Evolutionary conservation across 2,113 vertebrate species (phyloP), one percentile per base, ranked within the genome.

Genomic region (Anolis carolinensis): DNA sequence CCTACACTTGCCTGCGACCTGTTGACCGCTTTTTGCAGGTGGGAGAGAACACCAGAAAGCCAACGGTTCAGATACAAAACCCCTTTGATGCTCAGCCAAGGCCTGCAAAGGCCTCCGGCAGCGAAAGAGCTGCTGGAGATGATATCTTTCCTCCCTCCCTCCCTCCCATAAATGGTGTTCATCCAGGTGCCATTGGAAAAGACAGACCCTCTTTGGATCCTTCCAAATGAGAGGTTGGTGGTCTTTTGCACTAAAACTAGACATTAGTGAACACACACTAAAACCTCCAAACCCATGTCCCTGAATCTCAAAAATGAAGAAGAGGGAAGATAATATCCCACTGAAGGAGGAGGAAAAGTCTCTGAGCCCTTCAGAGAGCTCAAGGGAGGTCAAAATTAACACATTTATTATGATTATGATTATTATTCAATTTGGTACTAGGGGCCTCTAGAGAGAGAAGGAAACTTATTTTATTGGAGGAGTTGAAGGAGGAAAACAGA

Each of bases 31-130:
- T 36, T 48, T 48, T 48, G 27, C 25, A 25, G 1, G 25, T 36
- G 2, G 3, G 23, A 8, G 39, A 10, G 30, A 44, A 34, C 2
- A 7, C 3, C 1, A 34, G 44, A 50, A 44, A 36, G 6, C 0
- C 18, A 21, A 32, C 23, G 23, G 30, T n/a, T 25, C 48, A 21
- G 81, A 7, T 25, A 18, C 11, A 44, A 65, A 44, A 44, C 16
- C 72, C 6, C 82, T 83, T 83, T 83, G 82, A 83, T 83, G 55
- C 27, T 11, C 6, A 30, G 82, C 82, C 82, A 75, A 63, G 23
- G 10, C 25, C 55, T 59, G 81, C 9, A 23, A 59, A 62, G 8
- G 23, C 34, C 32, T 75, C 55, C 11, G 55, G 25, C 11, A 4
- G 21, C n/a, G 55, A 36, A 25, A 59, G 6, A 71, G 52, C 70